phyloP scores from a whole-genome alignment of 1,140 invertebrate genomes.

The Rhizoglyphus robini region DNA sequence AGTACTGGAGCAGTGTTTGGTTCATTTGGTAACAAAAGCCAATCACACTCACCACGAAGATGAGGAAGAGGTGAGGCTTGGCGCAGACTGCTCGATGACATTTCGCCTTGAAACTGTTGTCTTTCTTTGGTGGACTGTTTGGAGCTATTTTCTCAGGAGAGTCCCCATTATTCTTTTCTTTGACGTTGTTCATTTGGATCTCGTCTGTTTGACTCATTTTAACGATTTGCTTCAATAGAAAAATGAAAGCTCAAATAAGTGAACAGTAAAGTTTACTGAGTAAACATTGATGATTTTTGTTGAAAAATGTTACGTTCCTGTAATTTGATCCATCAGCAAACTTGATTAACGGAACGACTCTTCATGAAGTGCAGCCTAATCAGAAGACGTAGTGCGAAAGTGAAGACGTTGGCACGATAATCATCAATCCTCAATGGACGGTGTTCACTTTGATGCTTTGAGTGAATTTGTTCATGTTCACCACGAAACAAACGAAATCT shows the following conservation, averaged over 20 bases:
- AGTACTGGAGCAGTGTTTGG: conserved; percentile 9
- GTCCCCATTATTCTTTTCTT: background rate
- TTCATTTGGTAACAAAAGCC: conserved; percentile 19
- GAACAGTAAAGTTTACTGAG: too few species aligned
- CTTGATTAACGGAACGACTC: too few species aligned
- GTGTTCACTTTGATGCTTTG: too few species aligned
- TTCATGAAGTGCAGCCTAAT: too few species aligned
- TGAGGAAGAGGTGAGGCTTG: conserved; percentile 12
- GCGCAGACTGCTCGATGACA: background rate
- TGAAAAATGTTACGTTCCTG: too few species aligned
- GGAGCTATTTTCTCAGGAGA: background rate
- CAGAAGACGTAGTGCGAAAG: too few species aligned
- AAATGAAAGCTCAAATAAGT: background rate
- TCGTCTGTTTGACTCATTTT: background rate
- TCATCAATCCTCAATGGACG: too few species aligned
- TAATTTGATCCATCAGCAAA: too few species aligned
- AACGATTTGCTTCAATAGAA: background rate
- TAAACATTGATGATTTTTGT: too few species aligned
- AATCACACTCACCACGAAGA: conserved; percentile 8
- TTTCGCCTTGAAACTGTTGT: background rate
- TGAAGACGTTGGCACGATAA: too few species aligned
- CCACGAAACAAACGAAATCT: too few species aligned
- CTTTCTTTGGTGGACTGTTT: background rate
- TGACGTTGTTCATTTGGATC: background rate
- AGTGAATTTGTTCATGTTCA: too few species aligned